Percentiles rank a stretch among this genome's conserved stretches.
phyloP scores from a whole-genome alignment of 1,140 invertebrate genomes.

The Brachionus sp. region DNA sequence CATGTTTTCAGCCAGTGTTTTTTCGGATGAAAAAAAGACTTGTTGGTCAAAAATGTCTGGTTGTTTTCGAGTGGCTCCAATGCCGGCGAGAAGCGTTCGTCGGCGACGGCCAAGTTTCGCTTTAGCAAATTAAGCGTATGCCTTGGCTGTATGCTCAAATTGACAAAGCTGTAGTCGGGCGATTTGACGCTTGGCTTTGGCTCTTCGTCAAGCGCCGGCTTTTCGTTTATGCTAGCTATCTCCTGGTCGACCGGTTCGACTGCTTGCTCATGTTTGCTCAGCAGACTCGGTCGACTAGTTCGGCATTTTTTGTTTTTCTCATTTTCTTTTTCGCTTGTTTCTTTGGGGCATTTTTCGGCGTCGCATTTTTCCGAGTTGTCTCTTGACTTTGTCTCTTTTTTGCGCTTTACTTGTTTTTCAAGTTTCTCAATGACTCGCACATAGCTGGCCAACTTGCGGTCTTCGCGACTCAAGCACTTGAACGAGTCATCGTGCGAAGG shows the following conservation, averaged over 20 bases:
- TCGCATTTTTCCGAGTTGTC: not conserved
- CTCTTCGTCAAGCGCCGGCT: not conserved
- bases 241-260: not conserved
- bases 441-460: constrained; percentile 4
- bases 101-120: not conserved
- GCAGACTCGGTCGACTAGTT: not conserved
- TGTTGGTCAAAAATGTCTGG: not conserved
- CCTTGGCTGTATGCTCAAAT: constrained; percentile 5
- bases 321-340: not conserved
- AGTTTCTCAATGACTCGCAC: not conserved
- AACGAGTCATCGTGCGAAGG: not conserved
- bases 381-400: not conserved
- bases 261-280: not conserved
- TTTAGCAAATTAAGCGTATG: not conserved
- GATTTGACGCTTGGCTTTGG: not conserved
- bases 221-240: constrained; percentile 8
- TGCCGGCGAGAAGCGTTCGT: not conserved
- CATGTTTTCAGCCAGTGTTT: constrained; percentile 26
- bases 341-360: not conserved
- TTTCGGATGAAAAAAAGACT: constrained; percentile 1
- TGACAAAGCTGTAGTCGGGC: constrained; percentile 18
- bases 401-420: constrained; percentile 3
- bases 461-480: constrained; percentile 3
- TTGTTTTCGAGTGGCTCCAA: constrained; percentile 25
- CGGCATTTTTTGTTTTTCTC: not conserved